Conservation (phyloP, 37 sponge, comb jelly and placozoan species). For the Aphrocallistes beatrix region DNA sequence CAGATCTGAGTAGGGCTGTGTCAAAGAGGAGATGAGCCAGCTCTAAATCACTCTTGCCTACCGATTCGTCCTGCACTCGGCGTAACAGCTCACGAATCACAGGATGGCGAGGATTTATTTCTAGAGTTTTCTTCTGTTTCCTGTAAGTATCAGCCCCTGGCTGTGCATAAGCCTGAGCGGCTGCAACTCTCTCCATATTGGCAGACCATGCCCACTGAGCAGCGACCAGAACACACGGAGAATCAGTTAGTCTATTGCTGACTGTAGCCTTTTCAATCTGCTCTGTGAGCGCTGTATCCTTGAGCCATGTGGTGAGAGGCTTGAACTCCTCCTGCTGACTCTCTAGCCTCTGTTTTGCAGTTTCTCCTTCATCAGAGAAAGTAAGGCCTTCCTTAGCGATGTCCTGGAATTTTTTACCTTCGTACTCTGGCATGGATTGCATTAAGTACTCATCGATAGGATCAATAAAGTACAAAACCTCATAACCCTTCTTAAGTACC, state of each 20-base stretch:
- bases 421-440: slow-evolving; percentile 82
- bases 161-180: slow-evolving; percentile 85
- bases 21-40: slow-evolving; percentile 75
- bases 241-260: slow-evolving; percentile 77
- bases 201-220: slow-evolving; percentile 89
- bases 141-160: slow-evolving; percentile 44
- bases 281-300: slow-evolving; percentile 67
- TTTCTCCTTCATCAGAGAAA: slow-evolving; percentile 64
- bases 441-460: slow-evolving; percentile 90
- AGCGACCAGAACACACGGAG: slow-evolving; percentile 95
- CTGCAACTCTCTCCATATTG: slow-evolving; percentile 96
- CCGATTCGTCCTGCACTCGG: slow-evolving; percentile 40
- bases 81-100: slow-evolving; percentile 68
- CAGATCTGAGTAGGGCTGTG: slow-evolving; percentile 78
- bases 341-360: slow-evolving; percentile 69
- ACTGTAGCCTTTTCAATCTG: slow-evolving; percentile 84
- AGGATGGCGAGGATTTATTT: slow-evolving; percentile 93
- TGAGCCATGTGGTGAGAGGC: slow-evolving; percentile 78
- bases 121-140: slow-evolving; percentile 92
- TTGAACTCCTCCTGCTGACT: slow-evolving; percentile 56
- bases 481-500: slow-evolving; percentile 80
- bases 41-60: slow-evolving; percentile 54
- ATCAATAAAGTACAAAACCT: slow-evolving; percentile 84
- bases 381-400: slow-evolving; percentile 94
- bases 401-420: slow-evolving; percentile 94